Conservation (phyloP, 2,888 invertebrate species). For the Eilema depressum region DNA sequence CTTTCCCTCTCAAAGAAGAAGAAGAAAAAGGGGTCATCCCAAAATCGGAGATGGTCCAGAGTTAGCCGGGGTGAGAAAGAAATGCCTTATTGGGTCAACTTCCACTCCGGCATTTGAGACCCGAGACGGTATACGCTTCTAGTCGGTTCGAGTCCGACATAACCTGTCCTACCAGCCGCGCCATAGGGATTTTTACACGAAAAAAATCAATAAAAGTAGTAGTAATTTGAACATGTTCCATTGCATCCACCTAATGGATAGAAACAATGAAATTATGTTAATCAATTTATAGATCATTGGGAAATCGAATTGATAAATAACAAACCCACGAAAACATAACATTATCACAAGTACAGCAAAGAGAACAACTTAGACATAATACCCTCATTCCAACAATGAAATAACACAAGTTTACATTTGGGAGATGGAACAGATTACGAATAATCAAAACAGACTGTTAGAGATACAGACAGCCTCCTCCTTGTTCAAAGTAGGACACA, state of each 20-base stretch:
- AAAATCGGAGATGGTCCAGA: too few relatives aligned
- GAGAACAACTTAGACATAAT: slow-evolving; percentile 1
- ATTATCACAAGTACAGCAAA: neutral
- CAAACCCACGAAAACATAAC: neutral
- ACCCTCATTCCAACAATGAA: slow-evolving; percentile 22
- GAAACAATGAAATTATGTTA: neutral
- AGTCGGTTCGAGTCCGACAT: too few relatives aligned
- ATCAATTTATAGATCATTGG: neutral
- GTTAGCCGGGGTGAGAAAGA: too few relatives aligned
- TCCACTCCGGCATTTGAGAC: too few relatives aligned
- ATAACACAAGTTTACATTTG: slow-evolving; percentile 30
- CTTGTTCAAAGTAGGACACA: slow-evolving; percentile 61
- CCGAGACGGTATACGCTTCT: too few relatives aligned
- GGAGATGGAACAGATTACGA: slow-evolving; percentile 57
- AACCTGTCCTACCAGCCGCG: too few relatives aligned
- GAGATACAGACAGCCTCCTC: slow-evolving; percentile 53
- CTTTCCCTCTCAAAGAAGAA: too few relatives aligned
- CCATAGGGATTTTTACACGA: too few relatives aligned
- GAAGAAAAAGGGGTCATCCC: too few relatives aligned
- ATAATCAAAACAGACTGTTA: slow-evolving; percentile 60
- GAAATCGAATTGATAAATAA: neutral
- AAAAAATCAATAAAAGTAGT: too few relatives aligned
- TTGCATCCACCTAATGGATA: neutral
- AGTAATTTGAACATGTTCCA: neutral
- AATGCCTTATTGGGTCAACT: too few relatives aligned